Evolutionary conservation across 1,140 invertebrate species (phyloP), one percentile per base, ranked within the genome.

Genomic region (Steinernema feltiae): DNA sequence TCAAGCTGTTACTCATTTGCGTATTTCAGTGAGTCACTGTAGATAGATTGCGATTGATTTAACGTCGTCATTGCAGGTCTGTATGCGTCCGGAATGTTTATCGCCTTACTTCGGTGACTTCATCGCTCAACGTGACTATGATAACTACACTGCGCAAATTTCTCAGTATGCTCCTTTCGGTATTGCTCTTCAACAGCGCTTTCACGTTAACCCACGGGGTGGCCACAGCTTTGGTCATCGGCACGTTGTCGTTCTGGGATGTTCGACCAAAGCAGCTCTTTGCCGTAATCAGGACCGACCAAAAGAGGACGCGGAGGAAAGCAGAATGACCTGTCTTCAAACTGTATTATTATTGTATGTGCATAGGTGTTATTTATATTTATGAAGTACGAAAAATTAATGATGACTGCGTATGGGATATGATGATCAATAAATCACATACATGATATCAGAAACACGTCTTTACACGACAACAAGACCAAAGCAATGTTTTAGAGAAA

Each of bases 111-210:
- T 93, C 95, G 0, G 93, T 96, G 86, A 96, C 94, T 85, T 90
- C 92, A 1, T 96, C 95, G 0, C 87, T 99, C 15, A 95, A 94
- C 0, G 94, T 98, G 0, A 98, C 95, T 0, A 88, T 98, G 77
- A 93, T 98, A 1, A 91, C 98, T n/a, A 98, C 97, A 0, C 87
- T 98, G 69, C 88, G 97, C 32, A 98, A 98, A 87, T 99, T 98
- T 86, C 88, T 94, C 2, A 97, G 94, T 17, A 88, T 99, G 41
- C 87, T 98, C 24, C 92, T 99, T 85, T 98, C 95, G 1, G 95
- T 98, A 82, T 82, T 94, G 30, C 97, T 97, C 86, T 99, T 99
- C 86, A 89, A 91, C 77, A 98, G 98, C 89, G 91, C 92, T 1
- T 98, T 99, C 85, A 97, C 94, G 0, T 1, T 91, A 0, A 90